Evolutionary conservation across 2,888 invertebrate genomes (phyloP), one percentile per base, ranked within the genome.

Genomic region (Gortyna flavago): DNA sequence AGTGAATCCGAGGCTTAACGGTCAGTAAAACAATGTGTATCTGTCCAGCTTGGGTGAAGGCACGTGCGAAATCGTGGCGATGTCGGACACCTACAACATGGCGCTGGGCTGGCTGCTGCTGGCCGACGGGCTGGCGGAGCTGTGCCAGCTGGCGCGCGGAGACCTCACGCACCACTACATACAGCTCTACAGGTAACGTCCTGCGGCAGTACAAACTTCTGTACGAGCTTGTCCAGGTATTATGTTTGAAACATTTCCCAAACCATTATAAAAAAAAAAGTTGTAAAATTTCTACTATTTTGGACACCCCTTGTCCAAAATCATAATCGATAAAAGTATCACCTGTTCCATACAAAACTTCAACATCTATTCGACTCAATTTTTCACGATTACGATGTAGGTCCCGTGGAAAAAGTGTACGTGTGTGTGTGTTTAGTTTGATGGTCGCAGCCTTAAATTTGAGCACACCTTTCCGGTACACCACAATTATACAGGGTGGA

Each of bases 111-210:
- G 98, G 95, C 95, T 99, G 88, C 95, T 99, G 81, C 94, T 98
- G 68, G 98, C 98, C 97, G 97, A 97, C 88, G 97, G 98, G 77
- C 93, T 98, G 66, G 94, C 98, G 81, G 94, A 97, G 72, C 97
- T 98, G 89, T 98, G 98, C 89, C 96, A 96, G 67, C 97, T 97
- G 80, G 97, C 98, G 25, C 97, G 97, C 41, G 97, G 97, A 7
- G 98, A 98, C 93, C 97, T 98, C 77, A 95, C 97, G 79, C 98
- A 97, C 85, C 97, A 98, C 86, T 98, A 98, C 93, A 97, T 97
- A 13, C 97, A 97, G 87, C 91, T 89, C 89, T 96, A 93, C 93
- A 95, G 94, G 97, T 97, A 73, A 44, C 62, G 21, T 29, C 0
- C 6, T 16, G 59, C 16, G 6, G 1, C 13, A 57, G 3, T 29